Evolutionary conservation across 30 jellyfish, hydroid and myxozoan species (phyloP).

Genomic region (Pseudorhiza aurosa): DNA sequence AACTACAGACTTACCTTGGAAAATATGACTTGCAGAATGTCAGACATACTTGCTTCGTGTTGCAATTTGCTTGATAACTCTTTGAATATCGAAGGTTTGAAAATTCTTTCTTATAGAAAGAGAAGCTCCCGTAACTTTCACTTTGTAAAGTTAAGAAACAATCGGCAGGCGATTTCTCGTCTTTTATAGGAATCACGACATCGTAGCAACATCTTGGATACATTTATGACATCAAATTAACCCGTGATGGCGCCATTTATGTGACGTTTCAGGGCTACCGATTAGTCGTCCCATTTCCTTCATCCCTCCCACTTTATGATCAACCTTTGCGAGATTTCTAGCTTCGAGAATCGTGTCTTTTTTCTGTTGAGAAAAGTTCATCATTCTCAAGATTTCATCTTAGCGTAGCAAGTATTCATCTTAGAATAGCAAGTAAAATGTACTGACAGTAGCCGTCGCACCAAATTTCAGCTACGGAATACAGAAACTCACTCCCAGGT

Average conservation of each 20-base stretch:
- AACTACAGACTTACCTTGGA: slow-evolving; percentile 15
- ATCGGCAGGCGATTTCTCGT: background rate
- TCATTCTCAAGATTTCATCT: too few species aligned
- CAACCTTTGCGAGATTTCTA: too few species aligned
- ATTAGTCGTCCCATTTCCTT: too few species aligned
- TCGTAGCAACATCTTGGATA: slow-evolving; percentile 32
- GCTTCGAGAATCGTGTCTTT: too few species aligned
- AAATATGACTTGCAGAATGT: slow-evolving; percentile 8
- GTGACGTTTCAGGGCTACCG: background rate
- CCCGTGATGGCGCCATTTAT: background rate
- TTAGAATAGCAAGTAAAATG: too few species aligned
- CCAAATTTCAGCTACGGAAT: too few species aligned
- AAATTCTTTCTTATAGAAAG: background rate
- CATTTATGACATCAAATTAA: slow-evolving; percentile 44
- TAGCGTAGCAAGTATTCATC: too few species aligned
- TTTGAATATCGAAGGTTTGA: background rate
- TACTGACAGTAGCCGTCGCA: too few species aligned
- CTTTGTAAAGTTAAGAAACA: slow-evolving; percentile 18
- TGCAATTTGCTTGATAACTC: background rate
- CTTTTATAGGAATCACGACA: background rate
- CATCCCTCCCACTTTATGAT: too few species aligned
- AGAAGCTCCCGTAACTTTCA: slow-evolving; percentile 39
- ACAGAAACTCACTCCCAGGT: too few species aligned
- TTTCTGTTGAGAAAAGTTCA: too few species aligned
- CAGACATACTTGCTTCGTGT: background rate